These are phyloP conservation scores for Poeciliopsis turrubarensis DNA, from an alignment of 2,113 vertebrate genomes.

Conservation along the genomic window DNA sequence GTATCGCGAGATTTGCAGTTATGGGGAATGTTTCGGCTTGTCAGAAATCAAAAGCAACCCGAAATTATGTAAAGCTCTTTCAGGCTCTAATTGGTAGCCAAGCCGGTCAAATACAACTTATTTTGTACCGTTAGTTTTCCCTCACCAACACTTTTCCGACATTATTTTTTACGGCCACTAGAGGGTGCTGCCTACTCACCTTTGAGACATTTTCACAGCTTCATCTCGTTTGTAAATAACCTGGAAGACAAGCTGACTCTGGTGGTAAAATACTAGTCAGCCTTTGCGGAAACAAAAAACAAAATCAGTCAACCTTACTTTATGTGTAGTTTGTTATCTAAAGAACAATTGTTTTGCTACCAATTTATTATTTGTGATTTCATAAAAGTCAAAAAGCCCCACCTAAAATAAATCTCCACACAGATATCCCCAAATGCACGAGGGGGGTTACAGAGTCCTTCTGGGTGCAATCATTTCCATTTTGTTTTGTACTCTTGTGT, in stretches of 20 bases:
- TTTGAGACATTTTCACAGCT: background rate
- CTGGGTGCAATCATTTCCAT: background rate
- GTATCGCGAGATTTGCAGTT: background rate
- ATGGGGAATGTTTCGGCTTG: background rate
- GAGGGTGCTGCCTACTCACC: constrained; percentile 25
- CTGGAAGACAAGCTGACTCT: too few species aligned
- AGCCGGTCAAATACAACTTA: background rate
- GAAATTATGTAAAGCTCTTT: background rate
- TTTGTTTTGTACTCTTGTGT: background rate
- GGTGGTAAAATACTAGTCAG: background rate
- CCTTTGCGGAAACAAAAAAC: background rate
- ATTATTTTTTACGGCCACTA: background rate
- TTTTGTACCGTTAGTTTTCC: background rate
- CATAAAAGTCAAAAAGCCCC: background rate
- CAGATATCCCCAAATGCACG: background rate
- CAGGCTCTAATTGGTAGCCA: background rate
- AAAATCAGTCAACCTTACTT: background rate
- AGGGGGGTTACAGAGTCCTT: background rate
- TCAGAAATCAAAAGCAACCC: background rate
- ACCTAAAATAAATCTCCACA: background rate
- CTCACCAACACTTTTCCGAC: background rate
- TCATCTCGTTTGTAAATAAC: too few species aligned
- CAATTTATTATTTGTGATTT: background rate
- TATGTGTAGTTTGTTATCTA: background rate
- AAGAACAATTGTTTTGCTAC: background rate